Base-by-base conservation (phyloP, 2,888 invertebrate genomes). In the Listrodromus nycthemerus region DNA sequence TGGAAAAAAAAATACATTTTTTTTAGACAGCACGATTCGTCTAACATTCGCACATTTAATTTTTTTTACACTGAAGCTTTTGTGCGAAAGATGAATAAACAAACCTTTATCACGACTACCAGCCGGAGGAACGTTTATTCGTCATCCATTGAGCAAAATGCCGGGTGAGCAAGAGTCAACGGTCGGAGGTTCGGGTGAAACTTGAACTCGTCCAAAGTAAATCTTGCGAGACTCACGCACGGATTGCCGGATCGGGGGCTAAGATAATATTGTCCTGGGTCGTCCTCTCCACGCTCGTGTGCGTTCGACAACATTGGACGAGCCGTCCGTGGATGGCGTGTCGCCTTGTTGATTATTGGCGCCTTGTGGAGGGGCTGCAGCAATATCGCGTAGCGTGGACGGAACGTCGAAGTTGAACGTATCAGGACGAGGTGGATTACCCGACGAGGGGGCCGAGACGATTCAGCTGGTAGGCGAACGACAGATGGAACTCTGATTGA, bases 401-500 rank as follows among this genome's bases (percentile, higher is more conserved):
- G 19, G 48, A 74, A 30, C 63, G 19, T 48, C 30, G 48, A 41
- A 58, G 41, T 41, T 24, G 27, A 27, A 27, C 58, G 27, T 24
- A 41, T 21, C 24, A 24, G 71, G 24, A 58, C 45, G 61, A 63
- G 45, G 48, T 55, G 37, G 74, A 74, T 75, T 71, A 37, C 48
- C 45, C 65, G 52, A 37, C 55, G 45, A 48, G 79, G 71, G 71
- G 50, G 41, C 37, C 63, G 48, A 21, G 55, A 50, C 71, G 78
- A 10, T n/a, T 58, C 21, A 19, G 73, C 73, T 66, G 80, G 79
- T 67, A 37, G 78, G 48, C 52, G 65, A 71, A 76, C 81, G 86
- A 86, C 88, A 88, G 88, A 88, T 88, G 87, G 70, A 80, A 81
- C 80, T 77, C 73, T 87, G 86, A 88, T 88, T 87, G 87, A 87